Evolutionary conservation across 2,113 vertebrate genomes (phyloP).

Genomic region (Xerus inauris): DNA sequence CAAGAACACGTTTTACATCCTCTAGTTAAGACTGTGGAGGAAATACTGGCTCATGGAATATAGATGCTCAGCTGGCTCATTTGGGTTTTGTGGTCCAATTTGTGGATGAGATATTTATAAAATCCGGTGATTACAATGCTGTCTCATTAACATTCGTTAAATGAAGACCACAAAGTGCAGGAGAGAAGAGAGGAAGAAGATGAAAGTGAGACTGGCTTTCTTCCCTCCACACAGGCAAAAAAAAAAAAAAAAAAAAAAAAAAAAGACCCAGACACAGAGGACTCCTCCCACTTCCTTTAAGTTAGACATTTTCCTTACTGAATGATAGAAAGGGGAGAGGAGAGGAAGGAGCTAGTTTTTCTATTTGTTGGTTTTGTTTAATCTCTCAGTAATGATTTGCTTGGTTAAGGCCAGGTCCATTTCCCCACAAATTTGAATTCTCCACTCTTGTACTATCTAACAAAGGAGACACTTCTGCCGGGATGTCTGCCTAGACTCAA

Average conservation of each 20-base stretch:
- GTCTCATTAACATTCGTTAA: slow-evolving; percentile 79
- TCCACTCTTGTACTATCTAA: neutral
- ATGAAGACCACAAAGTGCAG: slow-evolving; percentile 76
- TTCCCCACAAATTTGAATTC: neutral
- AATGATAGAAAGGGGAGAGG: neutral
- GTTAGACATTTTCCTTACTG: neutral
- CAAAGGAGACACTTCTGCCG: neutral
- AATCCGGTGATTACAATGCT: slow-evolving; percentile 74
- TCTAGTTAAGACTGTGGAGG: slow-evolving; percentile 70
- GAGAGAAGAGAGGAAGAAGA: slow-evolving; percentile 25
- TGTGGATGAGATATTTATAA: slow-evolving; percentile 75
- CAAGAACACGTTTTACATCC: slow-evolving; percentile 67
- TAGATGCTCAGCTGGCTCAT: slow-evolving; percentile 76
- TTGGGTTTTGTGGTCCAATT: slow-evolving; percentile 82
- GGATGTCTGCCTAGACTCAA: neutral
- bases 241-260: too few species aligned
- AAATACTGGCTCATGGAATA: slow-evolving; percentile 66
- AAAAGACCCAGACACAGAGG: neutral
- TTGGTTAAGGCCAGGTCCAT: neutral
- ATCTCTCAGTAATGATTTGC: neutral
- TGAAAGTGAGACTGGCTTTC: neutral
- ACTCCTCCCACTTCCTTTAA: neutral
- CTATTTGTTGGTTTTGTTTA: neutral
- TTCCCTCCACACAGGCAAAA: neutral
- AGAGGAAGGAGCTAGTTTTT: neutral